These are phyloP conservation scores for Capreolus pygargus DNA, from an alignment of 2,113 vertebrate genomes.

Conservation along the genomic window DNA sequence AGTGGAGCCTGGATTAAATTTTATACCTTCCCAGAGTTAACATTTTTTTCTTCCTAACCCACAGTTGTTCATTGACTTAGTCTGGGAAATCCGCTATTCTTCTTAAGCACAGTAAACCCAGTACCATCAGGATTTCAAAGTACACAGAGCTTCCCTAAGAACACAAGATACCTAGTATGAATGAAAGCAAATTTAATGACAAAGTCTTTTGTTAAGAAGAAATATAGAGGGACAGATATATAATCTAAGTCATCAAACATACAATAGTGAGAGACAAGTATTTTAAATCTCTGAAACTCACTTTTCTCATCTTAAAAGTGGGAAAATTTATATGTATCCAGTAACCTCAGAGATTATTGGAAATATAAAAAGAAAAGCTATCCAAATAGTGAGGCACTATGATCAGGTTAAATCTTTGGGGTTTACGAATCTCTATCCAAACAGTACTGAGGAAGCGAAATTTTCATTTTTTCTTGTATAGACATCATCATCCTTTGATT, in stretches of 20 bases:
- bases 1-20: neutral
- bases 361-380: neutral
- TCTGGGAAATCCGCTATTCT: neutral
- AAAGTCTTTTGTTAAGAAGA: neutral
- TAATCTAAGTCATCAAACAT: neutral
- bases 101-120: neutral
- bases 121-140: neutral
- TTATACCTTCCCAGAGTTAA: neutral
- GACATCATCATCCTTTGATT: neutral
- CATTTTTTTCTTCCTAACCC: neutral
- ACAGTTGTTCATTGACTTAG: neutral
- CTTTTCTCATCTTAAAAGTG: neutral
- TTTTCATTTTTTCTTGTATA: neutral
- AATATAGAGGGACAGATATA: neutral
- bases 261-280: rapidly evolving
- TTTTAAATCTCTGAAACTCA: neutral
- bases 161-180: rapidly evolving
- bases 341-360: neutral
- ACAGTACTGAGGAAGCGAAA: neutral
- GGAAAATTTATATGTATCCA: neutral
- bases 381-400: neutral
- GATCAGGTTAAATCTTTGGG: neutral
- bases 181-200: neutral
- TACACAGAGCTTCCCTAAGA: neutral
- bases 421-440: neutral